Evolutionary conservation across 2,888 invertebrate species (phyloP).

Genomic region (Philopedon plagiatum): DNA sequence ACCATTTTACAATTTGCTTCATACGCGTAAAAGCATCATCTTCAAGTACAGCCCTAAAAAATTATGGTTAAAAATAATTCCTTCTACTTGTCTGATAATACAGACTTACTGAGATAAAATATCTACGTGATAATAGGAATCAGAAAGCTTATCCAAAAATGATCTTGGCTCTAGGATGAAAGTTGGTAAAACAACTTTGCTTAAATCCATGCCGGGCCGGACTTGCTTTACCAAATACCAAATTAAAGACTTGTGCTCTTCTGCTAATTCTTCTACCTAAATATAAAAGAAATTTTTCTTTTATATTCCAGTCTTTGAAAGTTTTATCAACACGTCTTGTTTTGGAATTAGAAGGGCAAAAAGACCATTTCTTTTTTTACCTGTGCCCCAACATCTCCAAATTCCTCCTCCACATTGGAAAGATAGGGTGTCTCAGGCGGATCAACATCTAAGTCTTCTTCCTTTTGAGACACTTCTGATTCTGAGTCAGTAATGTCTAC

Average conservation of each 20-base stretch:
- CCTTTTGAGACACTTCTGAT: constrained; percentile 74
- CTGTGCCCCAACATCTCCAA: constrained; percentile 68
- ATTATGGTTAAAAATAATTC: no score
- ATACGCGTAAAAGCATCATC: constrained; percentile 93
- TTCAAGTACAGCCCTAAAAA: constrained; percentile 81
- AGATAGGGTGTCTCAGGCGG: constrained; percentile 75
- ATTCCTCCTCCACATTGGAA: constrained; percentile 74
- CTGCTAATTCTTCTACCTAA: constrained; percentile 91
- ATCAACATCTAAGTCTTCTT: constrained; percentile 70
- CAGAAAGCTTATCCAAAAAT: constrained; percentile 92
- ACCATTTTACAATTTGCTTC: constrained; percentile 91
- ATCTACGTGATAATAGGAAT: constrained; percentile 95
- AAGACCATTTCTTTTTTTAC: constrained; percentile 4
- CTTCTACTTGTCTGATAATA: no score
- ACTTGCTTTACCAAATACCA: constrained; percentile 97
- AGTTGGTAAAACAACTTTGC: constrained; percentile 93
- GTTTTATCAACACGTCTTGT: no score
- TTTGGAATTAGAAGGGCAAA: not conserved
- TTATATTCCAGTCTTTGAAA: not conserved
- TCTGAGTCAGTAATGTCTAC: constrained; percentile 75
- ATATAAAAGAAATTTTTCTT: constrained; percentile 36
- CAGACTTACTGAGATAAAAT: constrained; percentile 82
- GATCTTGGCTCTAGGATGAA: constrained; percentile 95
- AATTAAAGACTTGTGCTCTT: constrained; percentile 94
- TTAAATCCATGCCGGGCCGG: constrained; percentile 95